phyloP scores from a whole-genome alignment of 2,797 vertebrate genomes.

The Ara ararauna region DNA sequence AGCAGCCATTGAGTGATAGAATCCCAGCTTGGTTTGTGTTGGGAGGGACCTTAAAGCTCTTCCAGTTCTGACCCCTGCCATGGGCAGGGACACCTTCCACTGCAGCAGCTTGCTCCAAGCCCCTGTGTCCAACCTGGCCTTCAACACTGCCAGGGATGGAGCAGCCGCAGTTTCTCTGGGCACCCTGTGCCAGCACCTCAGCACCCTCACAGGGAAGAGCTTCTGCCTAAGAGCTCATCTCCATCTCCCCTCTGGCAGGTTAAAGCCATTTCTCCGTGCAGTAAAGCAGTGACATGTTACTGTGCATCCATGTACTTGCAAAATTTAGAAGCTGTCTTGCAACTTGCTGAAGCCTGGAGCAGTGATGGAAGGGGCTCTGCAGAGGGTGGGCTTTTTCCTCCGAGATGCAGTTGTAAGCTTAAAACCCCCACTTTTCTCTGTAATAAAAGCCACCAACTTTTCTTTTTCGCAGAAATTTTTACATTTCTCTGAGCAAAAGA shows the following conservation, averaged over 20 bases:
- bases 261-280: rapidly evolving
- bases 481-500: background rate
- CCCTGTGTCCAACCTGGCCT: no score
- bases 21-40: background rate
- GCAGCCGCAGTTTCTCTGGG: no score
- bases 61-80: no score
- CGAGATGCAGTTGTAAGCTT: background rate
- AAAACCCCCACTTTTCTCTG: background rate
- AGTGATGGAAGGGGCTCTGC: background rate
- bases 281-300: rapidly evolving
- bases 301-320: rapidly evolving
- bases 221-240: background rate
- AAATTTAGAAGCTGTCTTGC: background rate
- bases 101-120: no score
- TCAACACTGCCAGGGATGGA: no score
- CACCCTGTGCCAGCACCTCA: no score
- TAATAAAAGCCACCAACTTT: background rate
- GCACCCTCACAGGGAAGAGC: background rate
- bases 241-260: background rate
- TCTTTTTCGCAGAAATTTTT: background rate
- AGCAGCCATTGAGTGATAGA: background rate
- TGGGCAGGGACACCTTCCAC: no score
- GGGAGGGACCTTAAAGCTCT: background rate
- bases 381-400: background rate
- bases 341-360: background rate